These are phyloP conservation scores for Conus betulinus DNA, from an alignment of 1,140 invertebrate genomes.

Conservation along the genomic window DNA sequence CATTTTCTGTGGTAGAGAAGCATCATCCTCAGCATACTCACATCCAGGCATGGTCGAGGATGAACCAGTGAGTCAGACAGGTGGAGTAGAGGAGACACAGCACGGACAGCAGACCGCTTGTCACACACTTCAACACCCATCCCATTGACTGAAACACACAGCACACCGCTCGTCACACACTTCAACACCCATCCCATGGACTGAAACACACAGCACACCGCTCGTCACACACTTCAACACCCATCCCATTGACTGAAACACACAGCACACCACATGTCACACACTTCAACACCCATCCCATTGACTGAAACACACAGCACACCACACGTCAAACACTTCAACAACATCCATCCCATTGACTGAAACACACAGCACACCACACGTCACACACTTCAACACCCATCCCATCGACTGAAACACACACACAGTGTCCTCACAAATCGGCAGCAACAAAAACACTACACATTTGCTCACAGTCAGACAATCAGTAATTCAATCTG, in stretches of 20 bases:
- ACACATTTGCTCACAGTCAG: too few relatives aligned
- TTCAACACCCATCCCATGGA: background rate
- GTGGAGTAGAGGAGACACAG: conserved; percentile 87
- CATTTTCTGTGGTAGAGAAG: too few relatives aligned
- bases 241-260: background rate
- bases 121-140: conserved; percentile 77
- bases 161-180: background rate
- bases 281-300: background rate
- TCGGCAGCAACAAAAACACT: too few relatives aligned
- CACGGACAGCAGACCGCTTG: conserved; percentile 80
- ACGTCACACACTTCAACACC: background rate
- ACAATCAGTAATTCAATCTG: too few relatives aligned
- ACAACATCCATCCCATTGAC: background rate
- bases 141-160: background rate
- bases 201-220: background rate
- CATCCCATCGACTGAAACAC: background rate
- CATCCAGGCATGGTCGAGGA: conserved; percentile 81
- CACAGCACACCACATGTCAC: background rate
- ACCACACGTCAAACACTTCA: background rate
- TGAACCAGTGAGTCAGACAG: conserved; percentile 86
- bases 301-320: background rate
- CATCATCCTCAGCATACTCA: conserved; percentile 64
- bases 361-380: background rate
- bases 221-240: background rate
- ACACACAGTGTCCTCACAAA: background rate